Percentiles rank a stretch among this genome's conserved stretches.
These are phyloP conservation scores for Diaphora mendica DNA, from an alignment of 2,888 invertebrate species.

Conservation along the genomic window DNA sequence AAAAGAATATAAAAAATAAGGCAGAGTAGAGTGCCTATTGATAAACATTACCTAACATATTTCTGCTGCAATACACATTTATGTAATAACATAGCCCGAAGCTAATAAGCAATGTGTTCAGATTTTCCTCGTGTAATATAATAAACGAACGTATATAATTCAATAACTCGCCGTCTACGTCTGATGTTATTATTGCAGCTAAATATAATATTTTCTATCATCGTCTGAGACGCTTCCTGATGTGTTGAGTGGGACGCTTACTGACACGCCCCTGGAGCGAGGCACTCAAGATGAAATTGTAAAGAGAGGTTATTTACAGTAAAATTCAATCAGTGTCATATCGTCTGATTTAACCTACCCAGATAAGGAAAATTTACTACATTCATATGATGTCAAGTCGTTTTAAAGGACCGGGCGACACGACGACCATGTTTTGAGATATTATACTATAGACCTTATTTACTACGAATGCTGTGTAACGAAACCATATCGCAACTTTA, in stretches of 20 bases:
- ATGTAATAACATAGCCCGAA: slow-evolving; percentile 9
- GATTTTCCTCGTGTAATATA: slow-evolving; percentile 15
- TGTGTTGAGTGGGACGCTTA: slow-evolving; percentile 52
- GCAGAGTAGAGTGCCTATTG: too few species aligned
- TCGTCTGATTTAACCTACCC: neutral
- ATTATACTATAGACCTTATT: neutral
- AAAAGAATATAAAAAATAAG: too few species aligned
- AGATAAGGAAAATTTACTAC: neutral
- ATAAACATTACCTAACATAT: neutral
- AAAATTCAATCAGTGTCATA: neutral
- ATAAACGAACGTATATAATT: slow-evolving; percentile 20
- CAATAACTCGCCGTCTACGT: slow-evolving; percentile 13
- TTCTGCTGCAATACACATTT: slow-evolving; percentile 1
- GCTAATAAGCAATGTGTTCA: slow-evolving; percentile 14
- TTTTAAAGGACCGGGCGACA: neutral
- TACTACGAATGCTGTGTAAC: too few species aligned
- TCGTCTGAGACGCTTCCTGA: slow-evolving; percentile 55
- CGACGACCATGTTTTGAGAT: neutral
- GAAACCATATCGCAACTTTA: too few species aligned
- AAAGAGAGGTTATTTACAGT: slow-evolving; percentile 37
- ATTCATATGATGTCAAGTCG: neutral
- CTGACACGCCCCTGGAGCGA: slow-evolving; percentile 46
- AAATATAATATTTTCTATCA: slow-evolving; percentile 42
- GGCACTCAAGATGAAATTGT: slow-evolving; percentile 33
- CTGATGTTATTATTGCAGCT: slow-evolving; percentile 20